Base-by-base conservation (phyloP, 2,113 vertebrate species). In the Sciurus niger region DNA sequence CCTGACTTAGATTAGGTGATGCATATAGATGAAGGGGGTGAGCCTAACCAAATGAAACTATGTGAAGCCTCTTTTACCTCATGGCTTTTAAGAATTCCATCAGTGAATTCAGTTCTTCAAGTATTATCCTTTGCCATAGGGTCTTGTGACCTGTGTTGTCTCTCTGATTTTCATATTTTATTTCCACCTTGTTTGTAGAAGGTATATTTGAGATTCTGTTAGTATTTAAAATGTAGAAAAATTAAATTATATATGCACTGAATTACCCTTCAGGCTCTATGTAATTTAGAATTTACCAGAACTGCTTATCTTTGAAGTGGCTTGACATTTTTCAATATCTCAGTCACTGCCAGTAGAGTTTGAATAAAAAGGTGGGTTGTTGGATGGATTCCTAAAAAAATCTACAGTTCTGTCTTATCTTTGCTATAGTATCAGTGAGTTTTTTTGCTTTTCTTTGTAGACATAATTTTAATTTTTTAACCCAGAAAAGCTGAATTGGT, bases 401-500 rank as follows among this genome's bases (percentile, higher is more conserved):
- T 88, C 58, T 92, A 6, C 79, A 43, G 51, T 82, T 88, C 72
- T 90, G 8, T 67, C 43, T 89, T 92, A 6, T 85, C n/a, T 94
- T 97, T 90, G 51, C 25, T 77, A 94, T 84, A 73, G 48, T 53
- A 37, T 96, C 37, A 37, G 48, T 91, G n/a, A 22, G 14, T 11
- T 72, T 96, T 96, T 60, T 48, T 43, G 34, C 16, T 80, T 93
- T 95, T 96, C 46, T 40, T 82, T 84, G 74, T 40, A 96, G 20
- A 8, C 32, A 95, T 58, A 32, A 13, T 84, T 96, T 95, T 76
- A 87, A 8, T 87, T 65, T 93, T 84, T 77, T 13, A 92, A 60
- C 37, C 76, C 91, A 78, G n/a, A 93, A 85, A n/a, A 93, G 30
- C 48, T 86, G 87, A 96, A 85, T 92, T 96, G 82, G 37, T 90